A percentile compares a stretch with the other conserved stretches of the same genome.
These are phyloP conservation scores for Morelia viridis DNA, from an alignment of 2,797 vertebrate genomes.

Conservation along the genomic window DNA sequence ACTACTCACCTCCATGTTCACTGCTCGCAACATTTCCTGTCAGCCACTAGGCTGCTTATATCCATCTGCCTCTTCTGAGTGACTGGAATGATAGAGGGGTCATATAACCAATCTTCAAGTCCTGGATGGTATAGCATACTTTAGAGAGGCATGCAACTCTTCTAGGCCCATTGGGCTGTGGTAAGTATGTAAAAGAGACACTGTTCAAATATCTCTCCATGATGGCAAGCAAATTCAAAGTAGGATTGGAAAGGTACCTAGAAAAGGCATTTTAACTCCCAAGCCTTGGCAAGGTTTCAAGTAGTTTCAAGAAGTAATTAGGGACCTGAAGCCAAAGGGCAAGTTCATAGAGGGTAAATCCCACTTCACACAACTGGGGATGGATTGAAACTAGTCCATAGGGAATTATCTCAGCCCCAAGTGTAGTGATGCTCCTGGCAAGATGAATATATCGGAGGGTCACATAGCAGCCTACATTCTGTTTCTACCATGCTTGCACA, in stretches of 20 bases:
- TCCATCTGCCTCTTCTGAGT: background rate
- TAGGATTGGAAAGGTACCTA: background rate
- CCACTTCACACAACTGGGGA: background rate
- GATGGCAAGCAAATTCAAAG: background rate
- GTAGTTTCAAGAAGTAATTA: background rate
- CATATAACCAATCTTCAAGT: background rate
- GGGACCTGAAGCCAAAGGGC: background rate
- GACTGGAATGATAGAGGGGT: background rate
- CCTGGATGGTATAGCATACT: background rate
- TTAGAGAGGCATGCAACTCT: background rate
- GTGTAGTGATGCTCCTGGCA: background rate
- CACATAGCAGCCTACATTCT: background rate
- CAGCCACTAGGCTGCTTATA: background rate
- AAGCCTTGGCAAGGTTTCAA: background rate
- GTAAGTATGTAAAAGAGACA: background rate
- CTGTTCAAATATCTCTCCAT: background rate
- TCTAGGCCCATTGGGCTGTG: background rate
- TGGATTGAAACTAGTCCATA: background rate
- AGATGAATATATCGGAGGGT: background rate
- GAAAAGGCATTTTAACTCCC: no score
- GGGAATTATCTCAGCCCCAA: background rate
- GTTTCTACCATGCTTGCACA: background rate
- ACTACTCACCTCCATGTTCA: background rate
- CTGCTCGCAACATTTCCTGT: background rate
- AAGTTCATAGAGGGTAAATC: background rate